A percentile compares a stretch with the other conserved stretches of the same genome.
These are phyloP conservation scores for Ammodytes marinus DNA, from an alignment of 2,113 vertebrate genomes.

Conservation along the genomic window DNA sequence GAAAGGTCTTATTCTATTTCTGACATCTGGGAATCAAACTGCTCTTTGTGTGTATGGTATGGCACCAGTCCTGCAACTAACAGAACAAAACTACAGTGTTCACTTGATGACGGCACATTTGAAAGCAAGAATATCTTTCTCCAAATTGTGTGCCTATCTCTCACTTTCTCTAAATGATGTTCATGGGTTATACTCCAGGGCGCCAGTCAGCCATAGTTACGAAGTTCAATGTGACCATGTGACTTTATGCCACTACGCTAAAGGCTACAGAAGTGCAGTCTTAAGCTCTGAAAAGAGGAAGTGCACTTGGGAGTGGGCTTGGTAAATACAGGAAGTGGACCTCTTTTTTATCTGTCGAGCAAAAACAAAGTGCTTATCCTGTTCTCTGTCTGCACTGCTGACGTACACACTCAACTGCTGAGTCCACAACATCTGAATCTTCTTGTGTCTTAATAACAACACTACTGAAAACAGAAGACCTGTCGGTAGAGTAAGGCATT, in stretches of 20 bases:
- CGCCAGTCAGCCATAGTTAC: slow-evolving; percentile 24
- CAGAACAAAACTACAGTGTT: slow-evolving; percentile 13
- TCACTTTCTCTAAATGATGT: slow-evolving; percentile 27
- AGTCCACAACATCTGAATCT: background rate
- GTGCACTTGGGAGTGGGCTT: slow-evolving; percentile 47
- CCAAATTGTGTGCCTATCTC: background rate
- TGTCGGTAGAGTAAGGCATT: background rate
- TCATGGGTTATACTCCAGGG: background rate
- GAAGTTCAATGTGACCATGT: background rate
- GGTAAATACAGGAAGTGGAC: slow-evolving; percentile 69
- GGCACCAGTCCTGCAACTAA: slow-evolving; percentile 18
- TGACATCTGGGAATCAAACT: slow-evolving; percentile 16
- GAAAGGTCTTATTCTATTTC: slow-evolving; percentile 1
- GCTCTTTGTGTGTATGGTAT: slow-evolving; percentile 36
- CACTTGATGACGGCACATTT: background rate
- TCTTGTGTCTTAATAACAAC: background rate
- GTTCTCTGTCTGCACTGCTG: slow-evolving; percentile 31
- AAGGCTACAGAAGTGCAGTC: slow-evolving; percentile 20
- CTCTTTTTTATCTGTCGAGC: slow-evolving; percentile 40
- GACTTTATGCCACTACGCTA: background rate
- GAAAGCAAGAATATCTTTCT: slow-evolving; percentile 19
- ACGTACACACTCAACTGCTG: slow-evolving; percentile 36
- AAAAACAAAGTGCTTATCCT: slow-evolving; percentile 61
- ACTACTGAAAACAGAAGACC: background rate
- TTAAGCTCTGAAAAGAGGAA: slow-evolving; percentile 70